Conservation (phyloP, 2,797 vertebrate species). For the Thamnophis elegans region DNA sequence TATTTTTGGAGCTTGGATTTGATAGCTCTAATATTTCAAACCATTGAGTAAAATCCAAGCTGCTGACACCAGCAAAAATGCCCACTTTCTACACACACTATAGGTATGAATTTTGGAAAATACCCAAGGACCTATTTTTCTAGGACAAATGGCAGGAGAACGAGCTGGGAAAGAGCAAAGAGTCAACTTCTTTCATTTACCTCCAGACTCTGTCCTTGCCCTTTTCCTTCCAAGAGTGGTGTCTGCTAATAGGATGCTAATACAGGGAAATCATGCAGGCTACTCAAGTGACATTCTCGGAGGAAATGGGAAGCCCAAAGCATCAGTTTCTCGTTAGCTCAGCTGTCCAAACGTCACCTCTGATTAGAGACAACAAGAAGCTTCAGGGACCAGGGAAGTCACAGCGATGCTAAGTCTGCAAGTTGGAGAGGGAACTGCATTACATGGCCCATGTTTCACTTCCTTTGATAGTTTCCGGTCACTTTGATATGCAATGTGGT, state of each 20-base stretch:
- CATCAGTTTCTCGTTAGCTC: conserved; percentile 7
- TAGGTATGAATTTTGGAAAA: background rate
- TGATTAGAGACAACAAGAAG: background rate
- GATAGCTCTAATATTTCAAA: background rate
- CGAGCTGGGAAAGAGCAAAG: background rate
- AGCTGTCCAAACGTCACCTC: conserved; percentile 20
- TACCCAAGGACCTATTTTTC: background rate
- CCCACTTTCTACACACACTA: background rate
- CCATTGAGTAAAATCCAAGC: background rate
- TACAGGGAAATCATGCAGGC: conserved; percentile 45
- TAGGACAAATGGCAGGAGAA: background rate
- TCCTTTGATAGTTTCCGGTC: background rate
- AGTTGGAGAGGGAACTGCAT: background rate
- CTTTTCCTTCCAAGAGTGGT: background rate
- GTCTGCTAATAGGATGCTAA: conserved; percentile 54
- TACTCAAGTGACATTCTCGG: conserved; percentile 36
- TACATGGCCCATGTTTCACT: no score
- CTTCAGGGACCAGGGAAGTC: background rate
- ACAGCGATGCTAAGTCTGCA: background rate
- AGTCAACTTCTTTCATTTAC: background rate
- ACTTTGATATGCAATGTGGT: no score
- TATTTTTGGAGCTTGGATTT: background rate
- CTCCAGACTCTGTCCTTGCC: background rate
- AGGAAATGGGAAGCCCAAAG: conserved; percentile 15
- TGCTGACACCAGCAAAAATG: background rate